Evolutionary conservation across 2,113 vertebrate genomes (phyloP), one percentile per base, ranked within the genome.

Genomic region (Sebastes fasciatus): DNA sequence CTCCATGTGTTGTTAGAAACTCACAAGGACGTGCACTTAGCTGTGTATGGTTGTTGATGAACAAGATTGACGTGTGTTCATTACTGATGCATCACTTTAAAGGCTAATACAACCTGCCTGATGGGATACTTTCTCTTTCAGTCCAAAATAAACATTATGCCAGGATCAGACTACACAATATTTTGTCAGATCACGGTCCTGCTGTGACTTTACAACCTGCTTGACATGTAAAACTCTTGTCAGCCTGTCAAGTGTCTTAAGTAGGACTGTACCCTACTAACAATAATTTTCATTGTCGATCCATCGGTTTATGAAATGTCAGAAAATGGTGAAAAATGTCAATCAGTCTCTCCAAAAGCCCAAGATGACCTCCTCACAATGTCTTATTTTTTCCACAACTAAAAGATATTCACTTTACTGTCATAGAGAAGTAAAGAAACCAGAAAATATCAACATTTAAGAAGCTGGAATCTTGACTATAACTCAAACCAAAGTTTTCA

Each of bases 1-100:
- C 70, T 26, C 66, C n/a, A 42, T 17, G 23, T 71, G 73, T 74
- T 79, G 49, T 68, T 62, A 40, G 42, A 73, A 64, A 75, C 72
- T 73, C 14, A n/a, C 49, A 70, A 49, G 52, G 46, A 6, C 26
- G 3, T 12, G 58, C 10, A 17, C 57, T 66, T 8, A 67, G 43
- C 40, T 69, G 14, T 69, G 1, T 62, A 12, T 66, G 11, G 9
- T 6, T 42, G 49, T 13, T 76, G 43, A 63, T 40, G 11, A 52
- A 51, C 6, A 65, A 54, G 10, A 74, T 40, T 63, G 40, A 61
- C 16, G 8, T 48, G 13, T 68, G 64, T 74, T 71, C 43, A 54
- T 80, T 40, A 45, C 8, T 58, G 21, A 43, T 34, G 26, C 51
- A 45, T 45, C 40, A 55, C 8, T 66, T 60, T 52, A 43, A 55